Evolutionary conservation across 23 tunicate species (phyloP).

Genomic region (Trididemnum nubilum): DNA sequence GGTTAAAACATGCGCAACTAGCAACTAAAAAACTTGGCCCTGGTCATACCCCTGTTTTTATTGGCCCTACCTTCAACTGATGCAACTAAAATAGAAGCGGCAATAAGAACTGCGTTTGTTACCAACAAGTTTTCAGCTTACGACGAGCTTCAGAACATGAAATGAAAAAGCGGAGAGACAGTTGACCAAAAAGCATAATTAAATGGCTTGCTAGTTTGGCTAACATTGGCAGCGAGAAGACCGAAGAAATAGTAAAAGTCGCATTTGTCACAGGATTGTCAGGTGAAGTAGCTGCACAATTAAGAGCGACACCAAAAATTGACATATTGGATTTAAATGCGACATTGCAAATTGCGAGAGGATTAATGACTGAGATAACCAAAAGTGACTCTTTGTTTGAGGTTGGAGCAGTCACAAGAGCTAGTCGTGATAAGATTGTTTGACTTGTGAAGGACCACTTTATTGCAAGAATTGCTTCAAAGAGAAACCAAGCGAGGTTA

Average conservation of each 20-base stretch:
- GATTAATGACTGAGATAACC: not conserved
- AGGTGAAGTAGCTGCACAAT: not conserved
- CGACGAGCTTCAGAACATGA: not conserved
- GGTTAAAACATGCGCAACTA: not conserved
- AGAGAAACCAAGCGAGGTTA: too few relatives aligned
- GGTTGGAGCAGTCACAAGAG: not conserved
- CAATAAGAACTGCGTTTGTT: not conserved
- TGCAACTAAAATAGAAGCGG: not conserved
- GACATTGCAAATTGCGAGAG: not conserved
- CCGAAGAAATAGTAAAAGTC: not conserved
- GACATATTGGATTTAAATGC: not conserved
- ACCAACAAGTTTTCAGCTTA: not conserved
- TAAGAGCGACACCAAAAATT: not conserved
- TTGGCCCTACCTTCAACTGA: not conserved
- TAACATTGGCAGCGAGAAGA: not conserved
- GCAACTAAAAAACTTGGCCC: not conserved
- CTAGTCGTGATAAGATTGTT: not conserved
- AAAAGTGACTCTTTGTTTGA: not conserved
- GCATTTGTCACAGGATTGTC: not conserved
- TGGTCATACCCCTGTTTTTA: not conserved
- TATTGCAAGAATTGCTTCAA: too few relatives aligned
- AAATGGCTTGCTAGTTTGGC: not conserved
- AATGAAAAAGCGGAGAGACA: not conserved
- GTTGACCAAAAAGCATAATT: not conserved
- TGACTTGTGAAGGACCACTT: too few relatives aligned